phyloP scores from a whole-genome alignment of 2,888 invertebrate species.

The Cephus sareptanus region DNA sequence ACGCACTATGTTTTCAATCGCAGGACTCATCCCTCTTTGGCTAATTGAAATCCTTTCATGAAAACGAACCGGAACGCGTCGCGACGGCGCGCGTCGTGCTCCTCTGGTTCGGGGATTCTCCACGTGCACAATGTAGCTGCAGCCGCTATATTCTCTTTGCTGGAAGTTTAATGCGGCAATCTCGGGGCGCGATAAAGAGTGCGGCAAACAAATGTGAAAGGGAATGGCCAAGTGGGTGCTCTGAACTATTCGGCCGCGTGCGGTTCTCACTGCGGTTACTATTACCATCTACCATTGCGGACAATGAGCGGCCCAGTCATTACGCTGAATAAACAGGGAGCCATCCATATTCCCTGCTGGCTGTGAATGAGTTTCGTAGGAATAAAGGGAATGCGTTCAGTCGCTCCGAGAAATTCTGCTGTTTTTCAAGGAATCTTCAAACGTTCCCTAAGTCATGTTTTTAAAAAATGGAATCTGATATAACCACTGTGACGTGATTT shows the following conservation, averaged over 20 bases:
- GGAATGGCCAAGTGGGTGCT: slow-evolving; percentile 55
- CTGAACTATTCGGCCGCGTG: slow-evolving; percentile 21
- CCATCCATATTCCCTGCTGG: background rate
- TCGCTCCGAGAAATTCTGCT: background rate
- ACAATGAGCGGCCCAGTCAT: slow-evolving; percentile 50
- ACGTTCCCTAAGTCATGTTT: no score
- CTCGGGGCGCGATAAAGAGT: slow-evolving; percentile 65
- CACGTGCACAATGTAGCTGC: background rate
- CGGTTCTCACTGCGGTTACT: slow-evolving; percentile 18
- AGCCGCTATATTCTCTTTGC: slow-evolving; percentile 57
- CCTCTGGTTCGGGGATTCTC: background rate
- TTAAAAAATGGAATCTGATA: no score
- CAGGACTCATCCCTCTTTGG: background rate
- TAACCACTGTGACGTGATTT: no score
- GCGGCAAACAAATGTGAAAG: slow-evolving; percentile 60
- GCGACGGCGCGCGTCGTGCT: background rate
- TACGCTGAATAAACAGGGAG: slow-evolving; percentile 58
- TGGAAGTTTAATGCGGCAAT: slow-evolving; percentile 66
- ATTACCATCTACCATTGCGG: slow-evolving; percentile 14
- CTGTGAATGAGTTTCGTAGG: background rate
- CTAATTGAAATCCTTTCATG: slow-evolving; percentile 7
- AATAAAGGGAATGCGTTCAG: background rate
- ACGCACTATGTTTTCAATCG: background rate
- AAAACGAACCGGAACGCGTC: background rate
- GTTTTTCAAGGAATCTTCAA: background rate